Conservation (phyloP, 1,140 invertebrate genomes). For the Druon quercuslanigerum region DNA sequence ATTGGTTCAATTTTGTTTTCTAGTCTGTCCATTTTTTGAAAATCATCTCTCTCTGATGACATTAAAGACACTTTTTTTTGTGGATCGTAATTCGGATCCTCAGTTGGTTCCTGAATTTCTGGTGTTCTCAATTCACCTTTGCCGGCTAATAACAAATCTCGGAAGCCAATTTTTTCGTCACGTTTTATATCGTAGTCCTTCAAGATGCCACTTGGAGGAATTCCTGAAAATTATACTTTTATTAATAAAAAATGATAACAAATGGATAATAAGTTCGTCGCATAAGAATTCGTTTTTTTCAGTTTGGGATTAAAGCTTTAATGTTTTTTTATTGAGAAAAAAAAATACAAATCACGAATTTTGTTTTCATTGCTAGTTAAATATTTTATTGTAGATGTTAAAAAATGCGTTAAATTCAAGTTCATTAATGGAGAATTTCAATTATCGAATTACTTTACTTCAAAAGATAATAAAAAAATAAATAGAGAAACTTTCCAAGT, state of each 20-base stretch:
- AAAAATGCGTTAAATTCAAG: too few relatives aligned
- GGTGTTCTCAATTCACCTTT: slow-evolving; percentile 56
- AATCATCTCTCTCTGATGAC: slow-evolving; percentile 34
- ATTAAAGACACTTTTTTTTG: slow-evolving; percentile 40
- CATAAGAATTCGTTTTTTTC: too few relatives aligned
- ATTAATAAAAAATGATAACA: neutral
- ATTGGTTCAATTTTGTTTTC: slow-evolving; percentile 19
- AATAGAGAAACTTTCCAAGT: too few relatives aligned
- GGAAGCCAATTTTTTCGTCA: slow-evolving; percentile 53
- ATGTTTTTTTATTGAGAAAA: too few relatives aligned
- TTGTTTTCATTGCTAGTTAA: too few relatives aligned
- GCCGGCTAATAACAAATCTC: slow-evolving; percentile 49
- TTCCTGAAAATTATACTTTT: slow-evolving; percentile 18
- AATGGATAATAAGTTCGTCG: too few relatives aligned
- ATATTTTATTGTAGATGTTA: too few relatives aligned
- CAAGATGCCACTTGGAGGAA: slow-evolving; percentile 40
- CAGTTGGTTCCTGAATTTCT: slow-evolving; percentile 3
- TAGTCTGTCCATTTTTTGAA: slow-evolving; percentile 34
- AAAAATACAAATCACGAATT: too few relatives aligned
- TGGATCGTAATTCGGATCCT: slow-evolving; percentile 38
- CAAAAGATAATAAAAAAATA: too few relatives aligned
- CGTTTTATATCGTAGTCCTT: slow-evolving; percentile 54
- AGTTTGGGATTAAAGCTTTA: too few relatives aligned
- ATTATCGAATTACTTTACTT: too few relatives aligned
- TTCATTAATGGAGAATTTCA: too few relatives aligned